These are phyloP conservation scores for Desmophyllum pertusum DNA, from an alignment of 92 coral and sea anemone species.

Conservation along the genomic window DNA sequence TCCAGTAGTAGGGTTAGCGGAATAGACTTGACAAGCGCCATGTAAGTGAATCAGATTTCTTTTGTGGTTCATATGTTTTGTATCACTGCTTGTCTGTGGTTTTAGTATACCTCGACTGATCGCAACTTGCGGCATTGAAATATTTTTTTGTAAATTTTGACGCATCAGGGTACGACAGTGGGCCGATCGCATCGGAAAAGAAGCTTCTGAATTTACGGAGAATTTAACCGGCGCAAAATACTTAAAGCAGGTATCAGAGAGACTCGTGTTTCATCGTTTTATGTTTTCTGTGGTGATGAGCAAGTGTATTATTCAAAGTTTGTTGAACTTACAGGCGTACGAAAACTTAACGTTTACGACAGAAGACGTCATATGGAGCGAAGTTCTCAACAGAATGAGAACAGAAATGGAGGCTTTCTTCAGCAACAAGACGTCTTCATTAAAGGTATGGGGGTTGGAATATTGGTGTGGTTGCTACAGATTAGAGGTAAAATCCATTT, in stretches of 20 bases:
- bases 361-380: constrained; percentile 36
- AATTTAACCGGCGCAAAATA: constrained; percentile 49
- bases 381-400: constrained; percentile 63
- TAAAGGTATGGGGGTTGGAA: constrained; percentile 61
- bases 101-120: background rate
- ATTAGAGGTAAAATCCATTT: constrained; percentile 1
- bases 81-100: constrained; percentile 5
- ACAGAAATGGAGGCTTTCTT: constrained; percentile 68
- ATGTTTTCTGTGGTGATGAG: constrained; percentile 16
- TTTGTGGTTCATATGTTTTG: background rate
- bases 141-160: constrained; percentile 24
- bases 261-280: constrained; percentile 32
- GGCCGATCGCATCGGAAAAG: constrained; percentile 71
- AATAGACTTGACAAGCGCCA: background rate
- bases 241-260: constrained; percentile 54
- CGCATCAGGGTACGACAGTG: constrained; percentile 69
- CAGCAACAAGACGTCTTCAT: constrained; percentile 64
- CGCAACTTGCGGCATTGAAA: constrained; percentile 11
- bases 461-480: constrained; percentile 15
- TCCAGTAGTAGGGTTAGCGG: constrained; percentile 18
- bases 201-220: constrained; percentile 41
- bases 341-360: constrained; percentile 54
- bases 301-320: constrained; percentile 39
- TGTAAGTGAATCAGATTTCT: constrained; percentile 22
- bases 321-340: constrained; percentile 63